A percentile compares a stretch with the other conserved stretches of the same genome.
These are phyloP conservation scores for Isichthys henryi DNA, from an alignment of 2,113 vertebrate genomes.

Conservation along the genomic window DNA sequence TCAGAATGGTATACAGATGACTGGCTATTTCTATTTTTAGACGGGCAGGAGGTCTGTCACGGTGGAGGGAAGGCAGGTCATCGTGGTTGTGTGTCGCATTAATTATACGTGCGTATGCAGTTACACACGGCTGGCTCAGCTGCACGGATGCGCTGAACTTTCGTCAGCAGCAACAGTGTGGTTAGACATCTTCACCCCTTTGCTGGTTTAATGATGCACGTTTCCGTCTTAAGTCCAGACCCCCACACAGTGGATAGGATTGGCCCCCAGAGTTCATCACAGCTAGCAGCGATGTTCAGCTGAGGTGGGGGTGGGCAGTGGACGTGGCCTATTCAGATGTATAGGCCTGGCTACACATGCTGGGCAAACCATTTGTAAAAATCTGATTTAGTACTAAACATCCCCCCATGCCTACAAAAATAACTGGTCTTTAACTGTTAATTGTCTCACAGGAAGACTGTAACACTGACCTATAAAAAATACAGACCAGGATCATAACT, in stretches of 20 bases:
- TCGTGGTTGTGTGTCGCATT: background rate
- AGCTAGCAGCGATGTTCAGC: background rate
- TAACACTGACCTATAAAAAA: background rate
- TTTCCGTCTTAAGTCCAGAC: background rate
- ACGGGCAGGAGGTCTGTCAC: background rate
- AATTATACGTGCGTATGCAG: background rate
- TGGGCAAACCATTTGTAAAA: background rate
- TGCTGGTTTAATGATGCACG: background rate
- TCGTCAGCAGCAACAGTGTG: background rate
- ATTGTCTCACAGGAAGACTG: background rate
- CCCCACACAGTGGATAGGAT: no score
- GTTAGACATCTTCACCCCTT: background rate
- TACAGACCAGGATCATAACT: background rate
- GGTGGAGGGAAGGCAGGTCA: background rate
- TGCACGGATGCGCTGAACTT: background rate
- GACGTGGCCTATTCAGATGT: background rate
- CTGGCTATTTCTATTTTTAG: background rate
- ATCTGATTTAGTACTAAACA: background rate
- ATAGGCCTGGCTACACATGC: background rate
- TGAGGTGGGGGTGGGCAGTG: background rate
- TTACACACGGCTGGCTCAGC: background rate
- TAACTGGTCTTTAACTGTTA: background rate
- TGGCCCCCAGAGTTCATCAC: background rate
- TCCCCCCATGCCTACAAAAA: background rate
- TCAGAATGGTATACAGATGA: background rate